These are phyloP conservation scores for Lates japonicus DNA, from an alignment of 2,797 vertebrate species.

Conservation along the genomic window DNA sequence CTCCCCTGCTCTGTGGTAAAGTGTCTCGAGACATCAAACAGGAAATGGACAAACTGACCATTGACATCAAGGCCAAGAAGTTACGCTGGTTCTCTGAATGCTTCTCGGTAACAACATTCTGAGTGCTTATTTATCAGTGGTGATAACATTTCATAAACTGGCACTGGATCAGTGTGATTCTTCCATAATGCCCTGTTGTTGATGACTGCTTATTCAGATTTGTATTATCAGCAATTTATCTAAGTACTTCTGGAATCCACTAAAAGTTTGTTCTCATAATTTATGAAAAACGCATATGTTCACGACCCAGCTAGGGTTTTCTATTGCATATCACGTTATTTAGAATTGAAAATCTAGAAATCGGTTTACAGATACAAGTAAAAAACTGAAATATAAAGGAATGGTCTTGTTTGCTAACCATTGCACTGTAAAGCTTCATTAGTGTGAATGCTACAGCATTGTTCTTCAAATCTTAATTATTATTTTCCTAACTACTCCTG, in stretches of 20 bases:
- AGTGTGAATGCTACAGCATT: too few species aligned
- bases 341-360: background rate
- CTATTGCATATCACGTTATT: background rate
- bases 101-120: slow-evolving; percentile 90
- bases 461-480: too few species aligned
- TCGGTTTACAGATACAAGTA: background rate
- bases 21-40: slow-evolving; percentile 95
- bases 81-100: slow-evolving; percentile 96
- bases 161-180: background rate
- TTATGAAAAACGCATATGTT: background rate
- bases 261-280: background rate
- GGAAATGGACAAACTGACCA: slow-evolving; percentile 92
- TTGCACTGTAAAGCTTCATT: background rate
- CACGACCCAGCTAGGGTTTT: background rate
- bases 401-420: too few species aligned
- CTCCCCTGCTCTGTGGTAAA: slow-evolving; percentile 95
- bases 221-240: too few species aligned
- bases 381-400: too few species aligned
- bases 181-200: background rate
- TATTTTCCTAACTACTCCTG: too few species aligned
- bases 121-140: background rate
- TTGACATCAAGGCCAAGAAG: slow-evolving; percentile 88
- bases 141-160: background rate
- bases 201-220: too few species aligned
- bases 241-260: background rate